These are phyloP conservation scores for Cepaea hortensis DNA, from an alignment of 2,888 invertebrate species.

Conservation along the genomic window DNA sequence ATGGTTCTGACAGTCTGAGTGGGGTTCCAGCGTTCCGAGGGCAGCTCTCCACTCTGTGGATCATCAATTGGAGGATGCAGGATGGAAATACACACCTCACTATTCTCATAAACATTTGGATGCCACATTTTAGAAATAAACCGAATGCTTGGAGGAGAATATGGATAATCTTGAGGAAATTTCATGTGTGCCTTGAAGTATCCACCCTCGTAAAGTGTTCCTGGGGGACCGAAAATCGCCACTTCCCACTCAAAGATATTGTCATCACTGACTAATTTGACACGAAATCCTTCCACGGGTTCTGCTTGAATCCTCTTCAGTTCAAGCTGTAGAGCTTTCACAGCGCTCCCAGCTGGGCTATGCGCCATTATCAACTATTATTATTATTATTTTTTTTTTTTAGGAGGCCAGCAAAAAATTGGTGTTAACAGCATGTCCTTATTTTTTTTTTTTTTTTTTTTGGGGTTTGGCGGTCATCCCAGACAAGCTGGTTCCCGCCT, in stretches of 20 bases:
- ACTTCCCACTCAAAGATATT: conserved; percentile 99
- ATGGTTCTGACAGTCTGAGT: conserved; percentile 98
- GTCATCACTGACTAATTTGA: conserved; percentile 93
- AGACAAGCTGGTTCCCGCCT: too few species aligned
- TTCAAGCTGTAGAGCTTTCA: conserved; percentile 81
- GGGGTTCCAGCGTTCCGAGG: conserved; percentile 99
- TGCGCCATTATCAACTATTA: conserved; percentile 69
- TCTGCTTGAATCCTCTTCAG: conserved; percentile 97
- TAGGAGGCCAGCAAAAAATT: too few species aligned
- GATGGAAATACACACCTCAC: conserved; percentile 99
- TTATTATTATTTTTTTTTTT: too few species aligned
- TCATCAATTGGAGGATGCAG: conserved; percentile 99
- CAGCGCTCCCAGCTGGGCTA: conserved; percentile 81
- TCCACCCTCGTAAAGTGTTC: conserved; percentile 98
- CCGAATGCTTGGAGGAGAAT: conserved; percentile 96
- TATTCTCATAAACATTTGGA: conserved; percentile 99
- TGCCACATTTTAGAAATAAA: conserved; percentile 99
- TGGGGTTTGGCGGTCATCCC: too few species aligned
- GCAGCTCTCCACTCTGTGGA: conserved; percentile 98
- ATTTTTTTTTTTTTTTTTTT: too few species aligned
- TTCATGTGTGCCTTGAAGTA: conserved; percentile 99
- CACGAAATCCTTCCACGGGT: conserved; percentile 97
- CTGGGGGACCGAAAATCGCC: conserved; percentile 99
- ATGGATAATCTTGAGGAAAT: conserved; percentile 98
- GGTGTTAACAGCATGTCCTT: too few species aligned